Evolutionary conservation across 2,888 invertebrate genomes (phyloP), one percentile per base, ranked within the genome.

Genomic region (Nomada ruficornis): DNA sequence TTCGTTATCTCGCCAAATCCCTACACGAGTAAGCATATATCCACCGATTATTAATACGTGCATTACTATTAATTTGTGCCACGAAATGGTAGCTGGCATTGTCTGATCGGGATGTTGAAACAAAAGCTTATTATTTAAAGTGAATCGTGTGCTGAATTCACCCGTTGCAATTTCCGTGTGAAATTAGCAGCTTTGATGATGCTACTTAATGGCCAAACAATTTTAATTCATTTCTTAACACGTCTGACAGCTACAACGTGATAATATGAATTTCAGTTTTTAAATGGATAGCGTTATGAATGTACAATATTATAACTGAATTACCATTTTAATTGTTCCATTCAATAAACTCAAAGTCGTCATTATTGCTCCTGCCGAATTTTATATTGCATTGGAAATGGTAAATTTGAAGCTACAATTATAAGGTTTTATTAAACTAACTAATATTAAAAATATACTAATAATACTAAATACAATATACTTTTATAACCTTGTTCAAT

Each of bases 61-160:
- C 64, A 77, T 77, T 55, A 78, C 65, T 80, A 80, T 70, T 70
- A 77, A 80, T 60, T 55, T 54, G 44, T 60, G 26, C 9, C 5
- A 36, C 23, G 52, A 54, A 64, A 59, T 29, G 69, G 23, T 60
- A 15, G 26, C 5, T 36, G 65, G 26, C 64, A 77, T 60, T 54
- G 69, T 20, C 70, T 60, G 69, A 70, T 77, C 54, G 54, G 13
- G 23, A 44, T 59, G 20, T 4, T 11, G 23, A 36, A 10, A 80
- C 52, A 72, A 73, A 70, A 57, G 79, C 67, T 63, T 72, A 72
- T 79, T 79, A 80, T 68, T 72, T 64, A 68, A 72, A 80, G 29
- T 57, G 63, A 52, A 44, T 50, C 47, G 23, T 44, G 62, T 63
- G 44, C 62, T 62, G 68, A 54, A 67, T 72, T 80, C 36, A 52